Evolutionary conservation across 2,797 vertebrate genomes (phyloP).

Genomic region (Lagocephalus sceleratus): DNA sequence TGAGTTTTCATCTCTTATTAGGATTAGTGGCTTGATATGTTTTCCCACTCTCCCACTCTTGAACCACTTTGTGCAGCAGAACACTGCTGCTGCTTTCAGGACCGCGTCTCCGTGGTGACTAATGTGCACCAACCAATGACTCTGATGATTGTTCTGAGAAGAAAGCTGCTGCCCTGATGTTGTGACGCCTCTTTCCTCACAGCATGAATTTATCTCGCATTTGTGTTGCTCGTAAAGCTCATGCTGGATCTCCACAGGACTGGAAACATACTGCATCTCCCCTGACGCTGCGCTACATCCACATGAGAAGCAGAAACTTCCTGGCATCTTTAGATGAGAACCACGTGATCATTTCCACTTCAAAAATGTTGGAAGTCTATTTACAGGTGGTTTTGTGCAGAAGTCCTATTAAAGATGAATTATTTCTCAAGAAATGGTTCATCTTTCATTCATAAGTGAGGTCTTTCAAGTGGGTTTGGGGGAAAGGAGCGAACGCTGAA

Average conservation of each 20-base stretch:
- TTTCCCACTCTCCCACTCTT: conserved; percentile 67
- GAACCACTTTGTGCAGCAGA: conserved; percentile 37
- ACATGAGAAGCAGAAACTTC: not conserved
- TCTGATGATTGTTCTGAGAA: too few relatives aligned
- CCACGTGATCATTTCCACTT: not conserved
- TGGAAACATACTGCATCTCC: not conserved
- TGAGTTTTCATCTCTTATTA: conserved; percentile 72
- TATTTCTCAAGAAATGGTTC: not conserved
- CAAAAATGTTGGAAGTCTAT: not conserved
- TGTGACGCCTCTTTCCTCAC: not conserved
- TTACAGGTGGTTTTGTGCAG: not conserved
- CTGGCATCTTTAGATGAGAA: not conserved
- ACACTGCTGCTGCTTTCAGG: not conserved
- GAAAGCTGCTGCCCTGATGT: too few relatives aligned
- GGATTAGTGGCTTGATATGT: conserved; percentile 72
- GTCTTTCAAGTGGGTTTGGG: not conserved
- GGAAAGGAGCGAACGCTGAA: not conserved
- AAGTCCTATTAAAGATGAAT: not conserved
- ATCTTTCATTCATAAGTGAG: not conserved
- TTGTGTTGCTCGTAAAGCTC: not conserved
- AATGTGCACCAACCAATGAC: too few relatives aligned
- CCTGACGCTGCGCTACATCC: not conserved
- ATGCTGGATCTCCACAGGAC: not conserved
- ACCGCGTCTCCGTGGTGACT: too few relatives aligned
- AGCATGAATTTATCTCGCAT: not conserved